These are phyloP conservation scores for Oncorhynchus masou DNA, from an alignment of 2,113 vertebrate species.

Conservation along the genomic window DNA sequence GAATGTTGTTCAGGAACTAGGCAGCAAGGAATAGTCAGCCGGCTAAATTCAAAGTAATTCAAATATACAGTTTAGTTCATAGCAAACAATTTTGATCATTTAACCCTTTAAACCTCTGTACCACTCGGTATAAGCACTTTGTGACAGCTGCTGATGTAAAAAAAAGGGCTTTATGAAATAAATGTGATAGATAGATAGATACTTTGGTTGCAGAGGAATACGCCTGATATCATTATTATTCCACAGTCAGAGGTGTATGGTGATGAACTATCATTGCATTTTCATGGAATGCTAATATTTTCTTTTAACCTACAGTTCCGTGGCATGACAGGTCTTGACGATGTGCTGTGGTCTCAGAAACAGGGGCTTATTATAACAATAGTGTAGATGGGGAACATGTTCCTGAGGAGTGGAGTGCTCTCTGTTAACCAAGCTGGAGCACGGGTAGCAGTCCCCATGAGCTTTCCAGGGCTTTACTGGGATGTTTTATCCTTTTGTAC, in stretches of 20 bases:
- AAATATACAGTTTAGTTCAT: slow-evolving; percentile 27
- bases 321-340: neutral
- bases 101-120: neutral
- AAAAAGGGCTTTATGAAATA: too few relatives aligned
- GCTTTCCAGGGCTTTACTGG: slow-evolving; percentile 10
- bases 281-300: slow-evolving; percentile 19
- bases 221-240: neutral
- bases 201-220: neutral
- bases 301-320: neutral
- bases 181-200: too few relatives aligned
- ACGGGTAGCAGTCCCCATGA: neutral
- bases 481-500: slow-evolving; percentile 20
- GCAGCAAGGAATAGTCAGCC: slow-evolving; percentile 40
- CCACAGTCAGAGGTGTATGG: slow-evolving; percentile 20
- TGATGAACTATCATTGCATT: slow-evolving; percentile 9
- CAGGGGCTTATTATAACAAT: neutral
- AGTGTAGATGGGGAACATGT: neutral
- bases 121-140: neutral
- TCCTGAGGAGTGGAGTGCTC: neutral
- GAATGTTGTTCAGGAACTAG: slow-evolving; percentile 58
- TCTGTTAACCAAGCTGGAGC: neutral
- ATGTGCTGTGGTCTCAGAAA: neutral
- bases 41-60: slow-evolving; percentile 56
- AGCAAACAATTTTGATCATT: neutral
- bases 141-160: too few relatives aligned